Evolutionary conservation across 2,888 invertebrate genomes (phyloP), one percentile per base, ranked within the genome.

Genomic region (Pseudococcus longispinus): DNA sequence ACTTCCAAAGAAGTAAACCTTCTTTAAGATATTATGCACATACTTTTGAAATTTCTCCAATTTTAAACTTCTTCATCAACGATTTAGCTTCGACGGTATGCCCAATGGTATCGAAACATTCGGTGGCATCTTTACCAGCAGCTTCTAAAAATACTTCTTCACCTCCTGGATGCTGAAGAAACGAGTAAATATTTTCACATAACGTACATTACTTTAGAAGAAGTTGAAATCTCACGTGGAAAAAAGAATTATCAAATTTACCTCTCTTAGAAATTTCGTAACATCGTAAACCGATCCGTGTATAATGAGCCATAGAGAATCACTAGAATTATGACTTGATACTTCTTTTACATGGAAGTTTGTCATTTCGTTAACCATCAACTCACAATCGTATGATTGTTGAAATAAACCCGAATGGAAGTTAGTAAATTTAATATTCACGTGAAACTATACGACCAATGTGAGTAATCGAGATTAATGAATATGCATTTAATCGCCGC

Each of bases 221-320:
- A n/a, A n/a, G n/a, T n/a, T 20, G n/a, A 55, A 55, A n/a, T 55
- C 3, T n/a, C 11, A 9, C 44, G 8, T 32, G n/a, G n/a, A 13
- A 29, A 32, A n/a, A 26, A 85, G 18, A 20, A 87, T 20, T 18
- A 42, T 20, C 4, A 23, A 29, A 11, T n/a, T 55, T 91, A 95
- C 95, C 93, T 96, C 95, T 89, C 93, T 93, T 85, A 96, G 90
- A 91, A 95, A 96, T 88, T 92, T 91, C 1, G 96, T 95, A 13
- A 97, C 94, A 91, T 97, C 95, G 90, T 95, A 97, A 87, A 97
- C 94, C 89, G 93, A 93, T 90, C 96, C 94, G 90, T 96, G 94
- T 90, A 97, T 95, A 65, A 96, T 93, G 87, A 96, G 91, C 96
- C 95, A 96, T 26, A 88, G 88, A 55, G 92, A 91, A 84, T 92